These are phyloP conservation scores for Parnassius smintheus DNA, from an alignment of 2,888 invertebrate species.

Conservation along the genomic window DNA sequence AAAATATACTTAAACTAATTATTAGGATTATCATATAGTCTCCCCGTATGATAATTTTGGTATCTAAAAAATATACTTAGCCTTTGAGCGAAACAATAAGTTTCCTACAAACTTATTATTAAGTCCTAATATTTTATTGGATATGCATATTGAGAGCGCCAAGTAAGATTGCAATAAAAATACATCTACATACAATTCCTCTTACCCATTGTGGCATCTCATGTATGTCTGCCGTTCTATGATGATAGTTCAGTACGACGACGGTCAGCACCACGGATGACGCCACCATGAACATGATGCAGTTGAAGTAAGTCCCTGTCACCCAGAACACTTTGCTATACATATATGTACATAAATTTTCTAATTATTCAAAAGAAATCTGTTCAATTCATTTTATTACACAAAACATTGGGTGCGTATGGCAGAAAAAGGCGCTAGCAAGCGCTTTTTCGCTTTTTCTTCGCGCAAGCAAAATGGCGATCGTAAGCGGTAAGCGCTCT, in stretches of 20 bases:
- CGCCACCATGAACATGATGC: conserved; percentile 99
- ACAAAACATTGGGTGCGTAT: too few relatives aligned
- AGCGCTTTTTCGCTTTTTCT: too few relatives aligned
- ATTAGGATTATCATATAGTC: too few relatives aligned
- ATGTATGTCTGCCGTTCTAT: conserved; percentile 97
- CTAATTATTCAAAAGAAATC: too few relatives aligned
- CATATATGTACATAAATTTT: background rate
- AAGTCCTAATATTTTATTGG: background rate
- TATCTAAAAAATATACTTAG: too few relatives aligned
- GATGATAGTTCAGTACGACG: conserved; percentile 98
- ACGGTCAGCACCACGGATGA: conserved; percentile 98
- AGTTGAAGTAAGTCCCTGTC: conserved; percentile 98
- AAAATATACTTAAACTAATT: too few relatives aligned
- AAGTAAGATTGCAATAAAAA: background rate
- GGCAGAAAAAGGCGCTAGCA: too few relatives aligned
- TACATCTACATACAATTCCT: background rate
- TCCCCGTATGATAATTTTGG: too few relatives aligned
- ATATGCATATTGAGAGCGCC: too few relatives aligned
- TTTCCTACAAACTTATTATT: background rate
- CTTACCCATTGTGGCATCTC: conserved; percentile 98
- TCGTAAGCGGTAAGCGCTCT: too few relatives aligned
- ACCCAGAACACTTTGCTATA: conserved; percentile 39
- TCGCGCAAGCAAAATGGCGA: too few relatives aligned
- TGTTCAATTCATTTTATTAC: too few relatives aligned
- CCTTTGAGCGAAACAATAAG: background rate